Evolutionary conservation across 2,888 invertebrate species (phyloP).

Genomic region (Ormia ochracea): DNA sequence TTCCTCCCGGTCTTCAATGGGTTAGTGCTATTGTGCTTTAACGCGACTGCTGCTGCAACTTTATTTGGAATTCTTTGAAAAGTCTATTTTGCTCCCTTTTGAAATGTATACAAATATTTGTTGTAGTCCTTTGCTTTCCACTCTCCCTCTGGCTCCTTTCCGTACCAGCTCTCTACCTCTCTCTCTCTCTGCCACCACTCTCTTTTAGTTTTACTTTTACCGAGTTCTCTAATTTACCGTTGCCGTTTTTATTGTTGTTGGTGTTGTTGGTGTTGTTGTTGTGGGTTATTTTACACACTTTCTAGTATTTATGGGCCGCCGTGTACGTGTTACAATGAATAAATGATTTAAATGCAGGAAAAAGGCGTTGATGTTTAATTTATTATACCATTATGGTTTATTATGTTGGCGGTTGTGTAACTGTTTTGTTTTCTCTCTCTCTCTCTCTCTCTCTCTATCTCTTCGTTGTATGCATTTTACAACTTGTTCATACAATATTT

Average conservation of each 20-base stretch:
- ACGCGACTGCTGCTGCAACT: neutral
- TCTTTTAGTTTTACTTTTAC: neutral
- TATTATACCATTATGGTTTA: slow-evolving; percentile 57
- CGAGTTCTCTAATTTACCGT: slow-evolving; percentile 27
- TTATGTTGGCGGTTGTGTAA: slow-evolving; percentile 26
- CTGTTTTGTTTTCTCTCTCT: neutral
- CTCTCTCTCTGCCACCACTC: neutral
- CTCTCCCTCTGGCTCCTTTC: neutral
- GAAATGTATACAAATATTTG: neutral
- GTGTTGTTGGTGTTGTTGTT: slow-evolving; percentile 1
- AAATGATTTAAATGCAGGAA: slow-evolving; percentile 59
- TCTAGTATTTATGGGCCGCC: neutral
- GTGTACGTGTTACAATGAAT: slow-evolving; percentile 39
- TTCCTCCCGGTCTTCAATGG: neutral
- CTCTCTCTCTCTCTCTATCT: no score
- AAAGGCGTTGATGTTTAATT: slow-evolving; percentile 62
- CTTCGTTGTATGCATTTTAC: no score
- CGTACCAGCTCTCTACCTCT: neutral
- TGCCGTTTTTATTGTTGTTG: neutral
- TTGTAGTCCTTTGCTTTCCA: neutral
- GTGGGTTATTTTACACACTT: slow-evolving; percentile 29
- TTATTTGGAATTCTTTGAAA: neutral
- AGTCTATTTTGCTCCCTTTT: neutral
- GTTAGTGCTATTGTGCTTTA: neutral
- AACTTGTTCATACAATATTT: slow-evolving; percentile 18